Conservation (phyloP, 2,888 invertebrate genomes). For the Candidula unifasciata region DNA sequence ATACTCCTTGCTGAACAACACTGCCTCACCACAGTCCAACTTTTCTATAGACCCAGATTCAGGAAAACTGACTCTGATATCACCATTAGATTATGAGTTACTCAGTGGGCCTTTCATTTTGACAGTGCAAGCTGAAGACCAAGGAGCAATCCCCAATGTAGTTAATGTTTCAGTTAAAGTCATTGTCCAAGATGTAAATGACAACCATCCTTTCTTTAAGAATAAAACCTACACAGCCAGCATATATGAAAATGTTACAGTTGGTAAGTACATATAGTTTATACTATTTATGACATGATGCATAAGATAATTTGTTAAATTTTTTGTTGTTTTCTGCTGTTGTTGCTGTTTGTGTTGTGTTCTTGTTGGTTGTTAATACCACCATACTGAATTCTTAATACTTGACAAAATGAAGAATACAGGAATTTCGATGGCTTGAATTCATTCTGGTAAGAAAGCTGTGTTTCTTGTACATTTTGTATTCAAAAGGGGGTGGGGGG, state of each 20-base stretch:
- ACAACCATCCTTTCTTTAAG: slow-evolving; percentile 89
- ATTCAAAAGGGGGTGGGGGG: too few species aligned
- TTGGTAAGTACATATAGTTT: slow-evolving; percentile 80
- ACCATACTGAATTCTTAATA: too few species aligned
- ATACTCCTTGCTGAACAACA: slow-evolving; percentile 52
- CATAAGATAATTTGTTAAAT: too few species aligned
- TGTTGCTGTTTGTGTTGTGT: too few species aligned
- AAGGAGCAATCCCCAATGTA: slow-evolving; percentile 61
- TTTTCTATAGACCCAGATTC: slow-evolving; percentile 83
- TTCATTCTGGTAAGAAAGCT: too few species aligned
- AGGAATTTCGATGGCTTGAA: too few species aligned
- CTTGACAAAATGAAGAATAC: too few species aligned
- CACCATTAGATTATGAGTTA: slow-evolving; percentile 69
- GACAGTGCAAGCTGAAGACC: slow-evolving; percentile 66
- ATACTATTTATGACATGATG: background rate
- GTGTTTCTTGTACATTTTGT: too few species aligned
- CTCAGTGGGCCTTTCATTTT: slow-evolving; percentile 63
- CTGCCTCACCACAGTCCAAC: background rate
- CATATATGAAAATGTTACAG: slow-evolving; percentile 87
- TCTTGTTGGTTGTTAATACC: too few species aligned
- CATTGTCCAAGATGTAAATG: slow-evolving; percentile 88
- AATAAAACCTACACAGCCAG: slow-evolving; percentile 85
- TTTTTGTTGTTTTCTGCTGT: too few species aligned
- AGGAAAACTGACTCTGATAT: slow-evolving; percentile 79
- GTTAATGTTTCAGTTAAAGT: slow-evolving; percentile 57